These are phyloP conservation scores for Trichopoda pennipes DNA, from an alignment of 2,888 invertebrate genomes.

Conservation along the genomic window DNA sequence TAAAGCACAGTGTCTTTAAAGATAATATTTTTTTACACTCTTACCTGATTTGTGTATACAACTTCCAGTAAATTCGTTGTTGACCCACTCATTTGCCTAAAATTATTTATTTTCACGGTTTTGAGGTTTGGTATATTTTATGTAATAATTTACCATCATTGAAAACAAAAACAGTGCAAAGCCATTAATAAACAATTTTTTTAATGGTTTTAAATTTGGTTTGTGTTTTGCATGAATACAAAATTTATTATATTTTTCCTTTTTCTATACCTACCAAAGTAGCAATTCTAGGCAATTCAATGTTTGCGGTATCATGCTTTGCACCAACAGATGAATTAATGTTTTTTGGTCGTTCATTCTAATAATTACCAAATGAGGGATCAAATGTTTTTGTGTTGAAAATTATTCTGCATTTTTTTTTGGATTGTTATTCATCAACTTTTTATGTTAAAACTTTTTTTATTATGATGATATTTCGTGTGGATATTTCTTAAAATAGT, in stretches of 20 bases:
- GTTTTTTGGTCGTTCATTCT: constrained; percentile 31
- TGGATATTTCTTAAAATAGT: constrained; percentile 49
- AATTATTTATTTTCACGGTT: constrained; percentile 11
- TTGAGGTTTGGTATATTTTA: constrained; percentile 45
- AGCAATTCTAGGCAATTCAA: constrained; percentile 64
- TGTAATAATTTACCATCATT: constrained; percentile 63
- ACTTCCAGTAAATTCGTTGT: constrained; percentile 11
- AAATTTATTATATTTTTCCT: constrained; percentile 24
- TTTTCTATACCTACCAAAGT: constrained; percentile 20
- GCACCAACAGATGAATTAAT: constrained; percentile 44
- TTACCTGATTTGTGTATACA: not conserved
- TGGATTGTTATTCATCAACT: not conserved
- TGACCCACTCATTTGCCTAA: not conserved
- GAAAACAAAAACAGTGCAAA: constrained; percentile 50
- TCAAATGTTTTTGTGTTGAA: constrained; percentile 36
- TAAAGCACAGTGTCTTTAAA: no score
- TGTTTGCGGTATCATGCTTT: constrained; percentile 62
- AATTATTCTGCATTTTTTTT: not conserved
- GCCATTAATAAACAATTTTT: constrained; percentile 59
- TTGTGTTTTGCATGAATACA: constrained; percentile 26
- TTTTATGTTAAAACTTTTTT: constrained; percentile 1
- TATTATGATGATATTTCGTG: constrained; percentile 52
- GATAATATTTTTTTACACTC: not conserved
- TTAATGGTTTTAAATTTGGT: constrained; percentile 37
- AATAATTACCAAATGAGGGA: constrained; percentile 58